Conservation (phyloP, 2,113 vertebrate genomes). For the Crypturellus undulatus region DNA sequence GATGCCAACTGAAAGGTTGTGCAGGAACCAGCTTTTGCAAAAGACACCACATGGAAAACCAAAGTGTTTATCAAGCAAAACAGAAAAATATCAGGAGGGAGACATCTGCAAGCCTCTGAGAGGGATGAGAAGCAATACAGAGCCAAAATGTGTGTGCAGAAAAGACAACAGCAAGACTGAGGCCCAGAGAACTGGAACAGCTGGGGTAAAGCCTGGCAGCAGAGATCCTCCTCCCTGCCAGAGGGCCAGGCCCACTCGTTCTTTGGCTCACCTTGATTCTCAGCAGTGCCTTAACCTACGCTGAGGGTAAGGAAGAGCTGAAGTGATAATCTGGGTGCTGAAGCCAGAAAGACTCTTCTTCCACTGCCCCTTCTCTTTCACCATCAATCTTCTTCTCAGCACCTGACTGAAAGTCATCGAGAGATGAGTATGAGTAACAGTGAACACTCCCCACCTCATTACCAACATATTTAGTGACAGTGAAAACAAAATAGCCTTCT, state of each 20-base stretch:
- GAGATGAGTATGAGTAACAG: not conserved
- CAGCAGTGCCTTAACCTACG: not conserved
- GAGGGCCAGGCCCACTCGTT: not conserved
- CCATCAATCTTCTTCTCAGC: not conserved
- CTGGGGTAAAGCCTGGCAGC: not conserved
- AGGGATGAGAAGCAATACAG: not conserved
- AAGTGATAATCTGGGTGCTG: rapidly evolving
- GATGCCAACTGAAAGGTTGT: not conserved
- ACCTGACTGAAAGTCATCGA: not conserved
- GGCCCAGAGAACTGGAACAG: not conserved
- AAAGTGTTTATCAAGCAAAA: not conserved
- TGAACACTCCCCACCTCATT: not conserved
- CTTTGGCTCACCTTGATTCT: not conserved
- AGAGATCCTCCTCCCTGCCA: not conserved
- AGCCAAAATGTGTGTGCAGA: not conserved
- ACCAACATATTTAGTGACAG: not conserved
- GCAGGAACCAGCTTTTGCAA: not conserved
- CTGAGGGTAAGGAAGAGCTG: not conserved
- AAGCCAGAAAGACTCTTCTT: not conserved
- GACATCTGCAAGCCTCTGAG: not conserved
- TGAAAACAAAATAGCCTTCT: not conserved
- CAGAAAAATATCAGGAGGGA: not conserved
- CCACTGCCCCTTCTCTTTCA: not conserved
- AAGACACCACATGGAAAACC: not conserved
- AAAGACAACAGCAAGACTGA: not conserved